A percentile compares a stretch with the other conserved stretches of the same genome.
phyloP scores from a whole-genome alignment of 2,888 invertebrate genomes.

The Ochropleura plecta region DNA sequence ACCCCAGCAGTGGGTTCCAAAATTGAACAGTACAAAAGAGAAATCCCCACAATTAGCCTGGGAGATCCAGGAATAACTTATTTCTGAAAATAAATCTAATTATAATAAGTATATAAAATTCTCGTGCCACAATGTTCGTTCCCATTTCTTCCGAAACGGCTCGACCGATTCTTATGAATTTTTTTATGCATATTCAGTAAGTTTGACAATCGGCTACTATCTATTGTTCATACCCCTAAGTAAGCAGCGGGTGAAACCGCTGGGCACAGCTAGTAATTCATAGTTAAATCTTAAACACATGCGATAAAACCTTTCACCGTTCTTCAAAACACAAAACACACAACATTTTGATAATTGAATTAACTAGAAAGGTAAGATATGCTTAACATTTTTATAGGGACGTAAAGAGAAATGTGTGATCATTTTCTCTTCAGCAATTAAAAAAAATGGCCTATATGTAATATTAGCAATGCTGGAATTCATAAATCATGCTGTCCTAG shows the following conservation, averaged over 20 bases:
- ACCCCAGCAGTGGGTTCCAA: slow-evolving; percentile 99
- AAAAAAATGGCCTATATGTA: neutral
- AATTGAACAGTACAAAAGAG: slow-evolving; percentile 99
- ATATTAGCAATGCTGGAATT: neutral
- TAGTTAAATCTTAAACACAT: neutral
- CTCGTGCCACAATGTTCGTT: no score
- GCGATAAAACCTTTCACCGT: neutral
- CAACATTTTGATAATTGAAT: no score
- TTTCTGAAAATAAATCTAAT: slow-evolving; percentile 96
- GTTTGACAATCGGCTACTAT: no score
- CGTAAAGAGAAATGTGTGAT: neutral
- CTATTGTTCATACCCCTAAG: no score
- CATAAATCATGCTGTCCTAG: neutral
- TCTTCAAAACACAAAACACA: no score
- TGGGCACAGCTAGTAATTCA: no score
- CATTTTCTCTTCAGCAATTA: neutral
- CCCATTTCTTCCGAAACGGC: no score
- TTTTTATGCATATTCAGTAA: no score
- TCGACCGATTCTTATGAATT: no score
- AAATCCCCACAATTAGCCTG: slow-evolving; percentile 99
- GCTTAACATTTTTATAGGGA: neutral
- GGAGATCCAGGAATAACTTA: slow-evolving; percentile 99
- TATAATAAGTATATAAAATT: no score
- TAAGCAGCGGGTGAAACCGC: no score
- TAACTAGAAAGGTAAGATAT: neutral